phyloP scores from a whole-genome alignment of 2,888 invertebrate species.

The Apoda limacodes region DNA sequence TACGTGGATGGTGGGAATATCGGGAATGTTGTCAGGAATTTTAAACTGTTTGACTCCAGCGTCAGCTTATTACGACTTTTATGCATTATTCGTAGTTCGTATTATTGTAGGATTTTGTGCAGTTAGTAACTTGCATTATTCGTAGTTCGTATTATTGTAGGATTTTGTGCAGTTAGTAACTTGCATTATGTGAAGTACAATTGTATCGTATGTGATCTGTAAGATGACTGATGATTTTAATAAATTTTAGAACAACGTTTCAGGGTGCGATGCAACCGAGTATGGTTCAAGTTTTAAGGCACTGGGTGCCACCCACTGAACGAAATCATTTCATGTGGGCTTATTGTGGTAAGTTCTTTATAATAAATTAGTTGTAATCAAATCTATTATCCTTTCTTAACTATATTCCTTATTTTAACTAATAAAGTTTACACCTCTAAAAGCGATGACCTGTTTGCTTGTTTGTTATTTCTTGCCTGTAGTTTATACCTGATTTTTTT shows the following conservation, averaged over 20 bases:
- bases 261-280: conserved; percentile 62
- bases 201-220: too few relatives aligned
- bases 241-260: conserved; percentile 13
- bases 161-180: conserved; percentile 58
- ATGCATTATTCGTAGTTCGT: conserved; percentile 44
- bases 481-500: too few relatives aligned
- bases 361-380: too few relatives aligned
- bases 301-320: conserved; percentile 61
- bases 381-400: too few relatives aligned
- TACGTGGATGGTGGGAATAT: conserved; percentile 49
- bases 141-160: conserved; percentile 38
- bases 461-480: too few relatives aligned
- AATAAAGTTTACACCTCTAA: too few relatives aligned
- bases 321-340: conserved; percentile 62
- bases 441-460: too few relatives aligned
- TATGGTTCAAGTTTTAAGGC: conserved; percentile 54
- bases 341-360: conserved; percentile 57
- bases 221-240: conserved; percentile 1
- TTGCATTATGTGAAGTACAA: too few relatives aligned
- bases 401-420: too few relatives aligned
- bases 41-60: conserved; percentile 48
- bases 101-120: conserved; percentile 52
- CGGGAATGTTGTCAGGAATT: conserved; percentile 45
- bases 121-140: conserved; percentile 41
- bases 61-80: conserved; percentile 43